Base-by-base conservation (phyloP, 2,113 vertebrate genomes). In the Petroica traversi region DNA sequence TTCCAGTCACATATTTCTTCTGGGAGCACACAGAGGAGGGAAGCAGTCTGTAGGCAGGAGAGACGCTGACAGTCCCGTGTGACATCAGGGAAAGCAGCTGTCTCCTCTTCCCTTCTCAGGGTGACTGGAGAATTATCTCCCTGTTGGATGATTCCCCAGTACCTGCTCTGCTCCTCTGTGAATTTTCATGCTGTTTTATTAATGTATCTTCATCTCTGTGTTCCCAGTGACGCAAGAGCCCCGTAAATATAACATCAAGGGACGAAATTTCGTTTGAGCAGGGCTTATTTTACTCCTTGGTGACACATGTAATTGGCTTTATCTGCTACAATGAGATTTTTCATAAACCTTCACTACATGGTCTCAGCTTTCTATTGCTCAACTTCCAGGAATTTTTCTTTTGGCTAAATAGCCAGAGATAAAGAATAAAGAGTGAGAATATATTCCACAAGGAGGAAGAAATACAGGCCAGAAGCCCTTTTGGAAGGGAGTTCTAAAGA, bases 311-410 rank as follows among this genome's bases (percentile, higher is more conserved):
- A 92, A 95, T 95, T 92, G 69, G 33, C 52, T 93, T 96, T 85
- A 61, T 89, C 61, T 83, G 49, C 71, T 95, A 78, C 82, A 88
- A 63, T 48, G 78, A 92, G 77, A 40, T 95, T 95, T 89, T 94
- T 95, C 49, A 88, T 83, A 91, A 93, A 79, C 23, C 43, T 20
- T 51, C 34, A 34, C 64, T 84, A 31, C 45, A 29, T 7, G 33
- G 52, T 46, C 59, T 52, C 31, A 79, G 48, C 14, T 86, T 82
- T 74, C 55, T 34, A 54, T 57, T 66, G 11, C 40, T 90, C 43
- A 68, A 2, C 52, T 91, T 91, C 46, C 58, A 88, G 67, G 51
- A 94, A 79, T 76, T 69, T 89, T 71, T 84, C 29, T 68, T 77
- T 29, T 46, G 49, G n/a, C 18, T 91, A 95, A 92, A 89, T 31